Evolutionary conservation across 2,113 vertebrate genomes (phyloP).

Genomic region (Colius striatus): DNA sequence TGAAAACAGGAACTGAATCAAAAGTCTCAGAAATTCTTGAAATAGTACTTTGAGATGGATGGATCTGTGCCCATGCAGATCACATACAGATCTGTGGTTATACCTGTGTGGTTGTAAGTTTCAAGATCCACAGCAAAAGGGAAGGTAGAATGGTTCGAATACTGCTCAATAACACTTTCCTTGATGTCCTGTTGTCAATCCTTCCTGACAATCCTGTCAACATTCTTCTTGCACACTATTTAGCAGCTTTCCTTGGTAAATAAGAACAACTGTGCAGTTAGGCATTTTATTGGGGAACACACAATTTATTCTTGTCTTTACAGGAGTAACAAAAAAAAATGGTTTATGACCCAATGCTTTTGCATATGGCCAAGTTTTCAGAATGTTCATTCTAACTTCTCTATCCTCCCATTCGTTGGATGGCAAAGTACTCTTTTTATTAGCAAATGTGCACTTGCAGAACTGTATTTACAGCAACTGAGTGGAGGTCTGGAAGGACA

Average conservation of each 20-base stretch:
- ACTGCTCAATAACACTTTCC: neutral
- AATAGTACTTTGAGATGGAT: neutral
- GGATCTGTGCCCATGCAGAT: neutral
- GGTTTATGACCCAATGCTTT: neutral
- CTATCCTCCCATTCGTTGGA: neutral
- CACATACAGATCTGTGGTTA: neutral
- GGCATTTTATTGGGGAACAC: neutral
- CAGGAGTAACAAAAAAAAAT: neutral
- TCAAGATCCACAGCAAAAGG: neutral
- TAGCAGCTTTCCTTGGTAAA: neutral
- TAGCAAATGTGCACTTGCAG: neutral
- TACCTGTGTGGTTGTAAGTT: neutral
- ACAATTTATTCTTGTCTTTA: neutral
- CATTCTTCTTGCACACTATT: neutral
- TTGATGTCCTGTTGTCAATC: neutral
- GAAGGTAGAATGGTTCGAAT: neutral
- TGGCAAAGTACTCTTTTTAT: neutral
- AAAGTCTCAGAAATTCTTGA: neutral
- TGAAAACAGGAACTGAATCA: neutral
- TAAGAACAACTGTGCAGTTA: neutral
- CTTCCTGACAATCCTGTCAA: neutral
- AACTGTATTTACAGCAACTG: neutral
- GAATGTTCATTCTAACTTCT: neutral
- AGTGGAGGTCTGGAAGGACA: neutral
- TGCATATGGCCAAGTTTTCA: neutral